Evolutionary conservation across 2,797 vertebrate genomes (phyloP).

Genomic region (Limosa lapponica): DNA sequence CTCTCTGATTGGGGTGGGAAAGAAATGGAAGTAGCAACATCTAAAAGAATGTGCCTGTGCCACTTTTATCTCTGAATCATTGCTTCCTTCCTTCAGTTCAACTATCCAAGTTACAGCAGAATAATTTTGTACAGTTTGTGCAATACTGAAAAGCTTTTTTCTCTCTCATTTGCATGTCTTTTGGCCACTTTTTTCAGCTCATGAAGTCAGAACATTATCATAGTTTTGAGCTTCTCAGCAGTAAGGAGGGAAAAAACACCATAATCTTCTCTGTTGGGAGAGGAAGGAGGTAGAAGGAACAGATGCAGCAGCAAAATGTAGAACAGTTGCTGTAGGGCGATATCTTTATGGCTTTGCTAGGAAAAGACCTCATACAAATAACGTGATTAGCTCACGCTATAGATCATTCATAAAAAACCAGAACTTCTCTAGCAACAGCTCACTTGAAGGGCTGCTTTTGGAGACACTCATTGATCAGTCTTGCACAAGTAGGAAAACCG

Average conservation of each 20-base stretch:
- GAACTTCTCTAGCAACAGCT: background rate
- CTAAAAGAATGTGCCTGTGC: background rate
- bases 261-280: background rate
- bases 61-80: conserved; percentile 45
- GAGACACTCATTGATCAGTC: background rate
- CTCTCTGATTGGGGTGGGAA: background rate
- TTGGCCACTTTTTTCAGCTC: conserved; percentile 21
- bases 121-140: conserved; percentile 24
- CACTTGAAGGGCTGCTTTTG: background rate
- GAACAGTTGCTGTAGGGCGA: conserved; percentile 12
- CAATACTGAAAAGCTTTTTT: background rate
- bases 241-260: background rate
- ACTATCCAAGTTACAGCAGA: background rate
- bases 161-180: conserved; percentile 47
- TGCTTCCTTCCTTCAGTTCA: conserved; percentile 31
- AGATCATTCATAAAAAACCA: background rate
- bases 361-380: conserved; percentile 29
- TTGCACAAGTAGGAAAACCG: background rate
- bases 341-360: background rate
- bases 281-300: background rate
- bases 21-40: background rate
- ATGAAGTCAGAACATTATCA: conserved; percentile 35
- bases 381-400: background rate
- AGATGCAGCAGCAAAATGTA: background rate
- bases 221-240: conserved; percentile 19